Evolutionary conservation across 2,888 invertebrate species (phyloP), one percentile per base, ranked within the genome.

Genomic region (Epirrhoe tristata): DNA sequence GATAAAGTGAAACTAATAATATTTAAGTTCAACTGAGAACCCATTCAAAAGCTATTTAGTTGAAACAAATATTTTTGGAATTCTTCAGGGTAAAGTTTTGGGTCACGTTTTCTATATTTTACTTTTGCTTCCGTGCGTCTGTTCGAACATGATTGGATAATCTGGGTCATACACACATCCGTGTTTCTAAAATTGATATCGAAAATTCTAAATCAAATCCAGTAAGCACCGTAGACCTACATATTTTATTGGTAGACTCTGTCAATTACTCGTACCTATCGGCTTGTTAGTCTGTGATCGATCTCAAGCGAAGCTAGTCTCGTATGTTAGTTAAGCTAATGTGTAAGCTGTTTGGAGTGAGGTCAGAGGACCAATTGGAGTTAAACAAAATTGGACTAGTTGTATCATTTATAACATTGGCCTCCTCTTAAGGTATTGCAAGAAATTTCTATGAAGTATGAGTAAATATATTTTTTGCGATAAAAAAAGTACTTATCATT

Each of bases 271-370:
- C n/a, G 64, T 60, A 64, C 63, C 64, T 63, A 89, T 83, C 84
- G 80, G 81, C 87, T 89, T 83, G 90, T 89, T 89, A 88, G 84
- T 64, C 74, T 68, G 80, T 86, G 87, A 90, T 89, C 79, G 85
- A 88, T 89, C 80, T 82, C 72, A 75, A 77, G 76, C 73, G 74
- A 77, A 74, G 70, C 79, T 72, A 72, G 71, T 74, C 78, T 80
- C 82, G 83, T 89, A 87, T 84, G 77, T 88, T 78, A 76, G 69
- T 67, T 69, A 67, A 70, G 74, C 73, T 76, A 78, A 81, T 80
- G 80, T 74, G 75, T 76, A 74, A 74, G 71, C 64, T 63, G 66
- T 59, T 63, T 59, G 16, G 48, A 63, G 58, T 70, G 60, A 75
- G 80, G 76, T 78, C 80, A 77, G 73, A 67, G 66, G 69, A 53